These are phyloP conservation scores for Baccha elongata DNA, from an alignment of 2,888 invertebrate species.

Conservation along the genomic window DNA sequence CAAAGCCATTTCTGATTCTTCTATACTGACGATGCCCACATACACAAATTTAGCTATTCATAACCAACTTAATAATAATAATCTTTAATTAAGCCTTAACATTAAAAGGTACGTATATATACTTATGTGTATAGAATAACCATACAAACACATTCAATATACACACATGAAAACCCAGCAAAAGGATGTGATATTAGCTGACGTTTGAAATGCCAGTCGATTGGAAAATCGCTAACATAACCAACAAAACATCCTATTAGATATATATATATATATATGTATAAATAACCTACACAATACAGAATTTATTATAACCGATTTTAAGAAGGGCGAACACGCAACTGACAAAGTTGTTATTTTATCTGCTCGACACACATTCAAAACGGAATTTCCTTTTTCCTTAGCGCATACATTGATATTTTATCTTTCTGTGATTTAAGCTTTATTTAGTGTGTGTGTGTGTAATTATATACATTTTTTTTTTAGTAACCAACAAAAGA, in stretches of 20 bases:
- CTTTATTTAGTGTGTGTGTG: constrained; percentile 3
- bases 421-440: constrained; percentile 12
- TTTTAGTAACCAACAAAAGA: not conserved
- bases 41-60: not conserved
- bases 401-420: not conserved
- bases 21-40: not conserved
- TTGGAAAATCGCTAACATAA: constrained; percentile 25
- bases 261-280: no score
- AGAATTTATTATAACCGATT: constrained; percentile 11
- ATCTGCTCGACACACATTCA: not conserved
- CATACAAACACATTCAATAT: constrained; percentile 1
- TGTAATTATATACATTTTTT: no score
- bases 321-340: constrained; percentile 20
- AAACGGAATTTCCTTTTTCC: constrained; percentile 2
- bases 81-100: constrained; percentile 14
- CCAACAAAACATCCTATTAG: constrained; percentile 1
- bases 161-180: constrained; percentile 27
- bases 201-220: constrained; percentile 35
- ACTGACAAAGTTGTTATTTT: constrained; percentile 4
- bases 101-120: constrained; percentile 17
- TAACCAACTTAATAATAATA: constrained; percentile 12
- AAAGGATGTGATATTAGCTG: constrained; percentile 34
- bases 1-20: not conserved
- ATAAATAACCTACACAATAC: constrained; percentile 5
- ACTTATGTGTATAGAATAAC: not conserved